These are phyloP conservation scores for Ectropis crepuscularia DNA, from an alignment of 2,888 invertebrate genomes.

Conservation along the genomic window DNA sequence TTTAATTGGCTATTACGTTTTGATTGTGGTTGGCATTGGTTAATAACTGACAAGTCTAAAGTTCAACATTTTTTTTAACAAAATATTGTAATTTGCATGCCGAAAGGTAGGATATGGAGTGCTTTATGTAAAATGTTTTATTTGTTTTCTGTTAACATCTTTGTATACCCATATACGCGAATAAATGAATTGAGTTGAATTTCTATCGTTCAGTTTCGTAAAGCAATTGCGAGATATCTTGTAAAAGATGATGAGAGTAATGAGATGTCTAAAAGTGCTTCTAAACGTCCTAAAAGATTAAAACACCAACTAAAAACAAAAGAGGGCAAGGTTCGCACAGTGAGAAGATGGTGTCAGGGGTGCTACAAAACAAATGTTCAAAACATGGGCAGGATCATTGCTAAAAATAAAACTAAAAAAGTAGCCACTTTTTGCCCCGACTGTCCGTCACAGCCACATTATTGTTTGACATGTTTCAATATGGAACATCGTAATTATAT, in stretches of 20 bases:
- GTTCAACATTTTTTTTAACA: too few species aligned
- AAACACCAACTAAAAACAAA: conserved; percentile 46
- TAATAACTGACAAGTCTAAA: too few species aligned
- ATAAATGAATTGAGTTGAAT: too few species aligned
- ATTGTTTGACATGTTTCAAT: conserved; percentile 47
- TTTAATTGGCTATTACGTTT: too few species aligned
- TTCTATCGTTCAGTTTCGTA: conserved; percentile 20
- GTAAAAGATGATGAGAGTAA: conserved; percentile 11
- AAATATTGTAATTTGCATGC: too few species aligned
- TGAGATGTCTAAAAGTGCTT: conserved; percentile 3
- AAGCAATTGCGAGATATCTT: conserved; percentile 15
- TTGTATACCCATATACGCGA: too few species aligned
- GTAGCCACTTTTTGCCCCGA: conserved; percentile 46
- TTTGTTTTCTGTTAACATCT: too few species aligned
- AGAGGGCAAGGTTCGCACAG: conserved; percentile 47
- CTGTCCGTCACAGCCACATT: conserved; percentile 45
- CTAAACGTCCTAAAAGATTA: conserved; percentile 27
- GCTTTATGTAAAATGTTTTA: too few species aligned
- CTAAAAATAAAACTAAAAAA: conserved; percentile 50
- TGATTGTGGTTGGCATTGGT: too few species aligned
- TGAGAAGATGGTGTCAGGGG: conserved; percentile 46
- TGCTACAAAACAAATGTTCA: conserved; percentile 48
- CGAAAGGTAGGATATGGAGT: too few species aligned
- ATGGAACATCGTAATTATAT: conserved; percentile 38
- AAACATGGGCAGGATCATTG: conserved; percentile 46